Evolutionary conservation across 2,888 invertebrate genomes (phyloP), one percentile per base, ranked within the genome.

Genomic region (Pachydiplax longipennis): DNA sequence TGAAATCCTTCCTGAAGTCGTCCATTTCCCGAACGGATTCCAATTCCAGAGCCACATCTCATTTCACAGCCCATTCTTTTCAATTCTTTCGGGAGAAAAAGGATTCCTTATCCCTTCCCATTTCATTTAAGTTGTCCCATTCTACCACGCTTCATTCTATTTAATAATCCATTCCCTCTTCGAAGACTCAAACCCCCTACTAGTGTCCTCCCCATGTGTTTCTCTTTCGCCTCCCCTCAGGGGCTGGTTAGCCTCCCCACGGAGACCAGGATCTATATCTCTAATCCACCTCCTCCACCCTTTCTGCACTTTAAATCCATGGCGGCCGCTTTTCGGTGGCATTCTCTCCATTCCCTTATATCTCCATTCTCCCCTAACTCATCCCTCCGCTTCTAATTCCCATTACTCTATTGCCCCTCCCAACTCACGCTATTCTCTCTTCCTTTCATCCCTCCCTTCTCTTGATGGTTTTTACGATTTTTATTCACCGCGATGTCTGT

Each of bases 11-110:
- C 40, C 87, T 87, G 87, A 87, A 87, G 87, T 87, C 87, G 87
- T 87, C 65, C 87, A 87, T 87, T 87, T 87, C 37, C 37, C 87
- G 87, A 87, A 65, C 87, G 65, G 87, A 87, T 87, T 87, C 87
- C 87, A 87, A 87, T 87, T 87, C 40, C 87, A 61, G 37, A 37
- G 58, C 87, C 87, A 87, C 87, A 87, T 87, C 87, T 87, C 87
- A 87, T 87, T 87, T 87, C 65, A 87, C 87, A 61, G 87, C 87
- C 87, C 65, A 87, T 87, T 87, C 87, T 87, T 87, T 61, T 87
- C 87, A 87, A 87, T 87, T 87, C 87, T 37, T n/a, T 35, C n/a
- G 87, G 40, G 61, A 83, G 35, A 58, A 65, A 87, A 61, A 87
- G 87, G 58, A 65, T 61, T 87, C 37, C 61, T 73, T 31, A 31